Base-by-base conservation (phyloP, 2,113 vertebrate species). In the Xiphias gladius region DNA sequence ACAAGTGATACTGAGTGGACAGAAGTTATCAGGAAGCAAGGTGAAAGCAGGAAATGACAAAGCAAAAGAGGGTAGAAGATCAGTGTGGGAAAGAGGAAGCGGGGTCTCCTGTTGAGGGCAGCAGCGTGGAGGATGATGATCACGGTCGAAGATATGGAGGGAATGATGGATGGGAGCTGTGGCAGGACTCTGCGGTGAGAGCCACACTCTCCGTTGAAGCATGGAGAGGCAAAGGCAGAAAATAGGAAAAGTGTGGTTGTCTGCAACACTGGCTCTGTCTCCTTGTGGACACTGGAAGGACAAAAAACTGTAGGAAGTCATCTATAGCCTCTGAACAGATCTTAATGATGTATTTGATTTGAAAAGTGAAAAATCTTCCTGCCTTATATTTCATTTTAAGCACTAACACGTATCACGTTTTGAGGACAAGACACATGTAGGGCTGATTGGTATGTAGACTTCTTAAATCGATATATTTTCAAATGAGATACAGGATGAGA, bases 91-190 rank as follows among this genome's bases (percentile, higher is more conserved):
- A 26, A 57, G 50, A 35, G 58, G 68, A 83, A 63, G 63, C 1
- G 5, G 41, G 55, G 52, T 84, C 78, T 70, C 55, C 50, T 72
- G 1, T 74, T 5, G 20, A 70, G 55, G 58, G 63, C 67, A 35
- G 39, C 61, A 69, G 73, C 75, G 59, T 22, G 58, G 86, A 79
- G 67, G 84, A 71, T 19, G 79, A 86, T 78, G 84, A 86, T 76
- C 70, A 54, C 20, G 66, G 76, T 85, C 68, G 81, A 35, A 86
- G 75, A 88, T 35, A 37, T 76, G 76, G 68, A 35, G 75, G 79
- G 79, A 57, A 89, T 91, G 91, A 94, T 91, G 87, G 90, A 93
- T 94, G 86, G 59, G 79, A 70, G 76, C 78, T 58, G 59, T 68
- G 86, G 64, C 73, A 82, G 76, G 43, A 72, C 70, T 82, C 37